Percentiles rank a stretch among this genome's conserved stretches.
Evolutionary conservation across 2,888 invertebrate genomes (phyloP).

Genomic region (Chloroclystis v-ata): DNA sequence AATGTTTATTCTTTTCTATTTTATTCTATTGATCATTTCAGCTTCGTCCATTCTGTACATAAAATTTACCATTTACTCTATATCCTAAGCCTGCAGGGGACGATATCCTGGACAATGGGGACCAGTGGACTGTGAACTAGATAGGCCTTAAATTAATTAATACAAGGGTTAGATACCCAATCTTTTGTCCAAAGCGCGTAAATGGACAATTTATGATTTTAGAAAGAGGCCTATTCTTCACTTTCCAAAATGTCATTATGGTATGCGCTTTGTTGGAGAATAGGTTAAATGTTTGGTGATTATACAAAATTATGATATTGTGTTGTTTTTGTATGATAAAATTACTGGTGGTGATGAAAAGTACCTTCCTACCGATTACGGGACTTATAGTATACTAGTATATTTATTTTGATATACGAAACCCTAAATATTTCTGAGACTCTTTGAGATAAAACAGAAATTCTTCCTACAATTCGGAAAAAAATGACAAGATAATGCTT

Average conservation of each 20-base stretch:
- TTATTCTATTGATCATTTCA: no score
- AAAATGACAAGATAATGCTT: conserved; percentile 21
- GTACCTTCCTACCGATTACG: no score
- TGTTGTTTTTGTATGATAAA: no score
- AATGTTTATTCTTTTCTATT: no score
- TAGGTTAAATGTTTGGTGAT: not conserved
- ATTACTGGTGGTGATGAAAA: no score
- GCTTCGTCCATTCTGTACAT: conserved; percentile 7
- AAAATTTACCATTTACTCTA: conserved; percentile 18
- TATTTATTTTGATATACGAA: no score
- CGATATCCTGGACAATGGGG: conserved; percentile 44
- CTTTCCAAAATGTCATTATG: conserved; percentile 6
- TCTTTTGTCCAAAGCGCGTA: conserved; percentile 32
- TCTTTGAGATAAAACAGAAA: not conserved
- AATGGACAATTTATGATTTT: conserved; percentile 29
- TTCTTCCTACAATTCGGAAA: conserved; percentile 11
- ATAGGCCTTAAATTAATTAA: conserved; percentile 53
- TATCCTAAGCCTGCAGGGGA: conserved; percentile 27
- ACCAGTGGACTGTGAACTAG: conserved; percentile 47
- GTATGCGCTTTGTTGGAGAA: conserved; percentile 8
- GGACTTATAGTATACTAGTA: no score
- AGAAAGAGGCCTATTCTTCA: conserved; percentile 5
- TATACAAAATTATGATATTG: no score
- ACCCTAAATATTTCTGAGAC: no score
- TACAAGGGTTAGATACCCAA: conserved; percentile 34